These are phyloP conservation scores for Aleadryas rufinucha DNA, from an alignment of 2,113 vertebrate genomes.

Conservation along the genomic window DNA sequence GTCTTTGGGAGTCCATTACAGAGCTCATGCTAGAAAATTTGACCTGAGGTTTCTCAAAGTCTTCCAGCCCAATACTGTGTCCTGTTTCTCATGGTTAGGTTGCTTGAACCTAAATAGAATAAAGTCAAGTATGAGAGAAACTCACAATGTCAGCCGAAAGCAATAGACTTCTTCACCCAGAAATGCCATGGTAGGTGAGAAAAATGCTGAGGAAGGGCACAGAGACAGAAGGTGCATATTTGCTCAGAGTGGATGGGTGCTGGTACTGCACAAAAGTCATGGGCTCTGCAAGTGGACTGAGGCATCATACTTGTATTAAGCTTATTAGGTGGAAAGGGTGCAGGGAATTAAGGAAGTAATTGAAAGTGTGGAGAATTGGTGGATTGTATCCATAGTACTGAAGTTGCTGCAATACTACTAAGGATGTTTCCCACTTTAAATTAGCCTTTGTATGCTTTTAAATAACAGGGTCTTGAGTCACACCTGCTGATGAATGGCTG, in stretches of 20 bases:
- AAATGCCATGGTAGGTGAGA: neutral
- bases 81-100: neutral
- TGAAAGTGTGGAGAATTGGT: neutral
- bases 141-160: neutral
- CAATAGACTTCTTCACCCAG: neutral
- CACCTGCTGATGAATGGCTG: neutral
- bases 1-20: neutral
- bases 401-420: neutral
- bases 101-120: neutral
- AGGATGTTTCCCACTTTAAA: neutral
- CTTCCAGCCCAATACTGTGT: neutral
- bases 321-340: neutral
- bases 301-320: neutral
- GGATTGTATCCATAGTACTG: neutral
- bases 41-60: neutral
- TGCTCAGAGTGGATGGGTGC: neutral
- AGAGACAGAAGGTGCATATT: neutral
- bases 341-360: neutral
- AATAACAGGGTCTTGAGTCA: slow-evolving; percentile 13
- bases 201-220: neutral
- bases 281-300: neutral
- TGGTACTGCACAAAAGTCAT: neutral
- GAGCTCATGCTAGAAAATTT: neutral
- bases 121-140: neutral
- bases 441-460: neutral